These are phyloP conservation scores for Epinotia nisella DNA, from an alignment of 2,888 invertebrate genomes.

Conservation along the genomic window DNA sequence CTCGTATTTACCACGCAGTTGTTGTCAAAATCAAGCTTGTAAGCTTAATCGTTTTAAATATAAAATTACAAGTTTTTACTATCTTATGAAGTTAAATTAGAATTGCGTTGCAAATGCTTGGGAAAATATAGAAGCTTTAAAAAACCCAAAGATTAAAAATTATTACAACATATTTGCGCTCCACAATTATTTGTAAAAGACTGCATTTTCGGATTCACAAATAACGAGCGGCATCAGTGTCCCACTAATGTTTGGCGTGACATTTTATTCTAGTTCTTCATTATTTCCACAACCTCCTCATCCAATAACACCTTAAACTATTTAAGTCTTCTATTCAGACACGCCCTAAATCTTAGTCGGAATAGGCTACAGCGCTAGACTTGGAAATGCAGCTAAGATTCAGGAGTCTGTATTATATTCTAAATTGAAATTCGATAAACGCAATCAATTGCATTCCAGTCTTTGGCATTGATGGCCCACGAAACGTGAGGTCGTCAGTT, in stretches of 20 bases:
- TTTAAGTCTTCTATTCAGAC: slow-evolving; percentile 41
- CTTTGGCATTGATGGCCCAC: slow-evolving; percentile 60
- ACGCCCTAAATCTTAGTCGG: slow-evolving; percentile 39
- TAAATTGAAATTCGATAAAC: slow-evolving; percentile 46
- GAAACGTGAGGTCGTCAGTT: slow-evolving; percentile 40
- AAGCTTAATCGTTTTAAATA: too few species aligned
- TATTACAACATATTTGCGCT: not conserved
- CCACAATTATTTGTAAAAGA: slow-evolving; percentile 5
- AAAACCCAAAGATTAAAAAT: not conserved
- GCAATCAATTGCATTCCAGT: slow-evolving; percentile 55
- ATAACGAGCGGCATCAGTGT: not conserved
- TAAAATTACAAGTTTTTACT: too few species aligned
- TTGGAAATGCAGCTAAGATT: slow-evolving; percentile 43
- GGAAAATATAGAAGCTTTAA: not conserved
- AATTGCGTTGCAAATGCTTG: not conserved
- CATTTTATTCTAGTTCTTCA: slow-evolving; percentile 13
- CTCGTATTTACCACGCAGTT: too few species aligned
- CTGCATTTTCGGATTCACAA: slow-evolving; percentile 1
- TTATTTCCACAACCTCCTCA: slow-evolving; percentile 10
- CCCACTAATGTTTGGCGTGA: not conserved
- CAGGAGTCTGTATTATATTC: slow-evolving; percentile 39
- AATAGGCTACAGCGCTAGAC: slow-evolving; percentile 25
- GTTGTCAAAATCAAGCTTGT: too few species aligned
- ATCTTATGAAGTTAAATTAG: not conserved
- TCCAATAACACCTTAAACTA: slow-evolving; percentile 35